These are phyloP conservation scores for Zaprionus africanus DNA, from an alignment of 1,140 invertebrate species.

Conservation along the genomic window DNA sequence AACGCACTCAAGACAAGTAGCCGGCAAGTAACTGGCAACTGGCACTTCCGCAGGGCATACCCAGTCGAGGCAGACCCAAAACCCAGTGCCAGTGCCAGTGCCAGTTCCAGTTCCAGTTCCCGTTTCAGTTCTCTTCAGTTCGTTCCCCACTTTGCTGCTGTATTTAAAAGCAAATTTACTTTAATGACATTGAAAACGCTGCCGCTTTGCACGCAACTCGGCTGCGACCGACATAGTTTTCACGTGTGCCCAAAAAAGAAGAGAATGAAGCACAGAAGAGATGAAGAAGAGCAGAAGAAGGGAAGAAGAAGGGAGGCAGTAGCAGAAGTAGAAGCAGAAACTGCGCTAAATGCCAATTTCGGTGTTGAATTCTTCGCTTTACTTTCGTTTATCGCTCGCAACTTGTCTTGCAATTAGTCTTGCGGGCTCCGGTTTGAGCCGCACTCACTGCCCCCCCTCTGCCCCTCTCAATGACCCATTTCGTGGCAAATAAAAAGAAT, in stretches of 20 bases:
- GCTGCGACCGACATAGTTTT: slow-evolving; percentile 23
- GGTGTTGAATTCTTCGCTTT: slow-evolving; percentile 24
- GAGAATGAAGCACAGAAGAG: neutral
- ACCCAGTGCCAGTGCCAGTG: neutral
- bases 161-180: slow-evolving; percentile 70
- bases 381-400: slow-evolving; percentile 26
- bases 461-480: slow-evolving; percentile 17
- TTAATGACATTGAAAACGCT: slow-evolving; percentile 73
- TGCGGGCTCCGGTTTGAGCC: neutral
- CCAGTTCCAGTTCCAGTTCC: neutral
- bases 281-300: neutral
- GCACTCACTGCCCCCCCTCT: neutral
- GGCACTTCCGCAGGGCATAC: slow-evolving; percentile 50
- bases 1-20: slow-evolving; percentile 56
- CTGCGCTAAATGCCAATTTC: slow-evolving; percentile 34
- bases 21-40: slow-evolving; percentile 35
- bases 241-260: slow-evolving; percentile 28
- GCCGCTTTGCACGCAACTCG: slow-evolving; percentile 53
- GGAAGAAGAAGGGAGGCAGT: neutral
- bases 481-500: slow-evolving; percentile 30
- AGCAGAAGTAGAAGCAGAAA: neutral
- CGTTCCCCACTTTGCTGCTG: slow-evolving; percentile 20
- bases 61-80: neutral
- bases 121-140: slow-evolving; percentile 21
- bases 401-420: slow-evolving; percentile 33